Base-by-base conservation (phyloP, 1,140 invertebrate genomes). In the Drosophila rufa region DNA sequence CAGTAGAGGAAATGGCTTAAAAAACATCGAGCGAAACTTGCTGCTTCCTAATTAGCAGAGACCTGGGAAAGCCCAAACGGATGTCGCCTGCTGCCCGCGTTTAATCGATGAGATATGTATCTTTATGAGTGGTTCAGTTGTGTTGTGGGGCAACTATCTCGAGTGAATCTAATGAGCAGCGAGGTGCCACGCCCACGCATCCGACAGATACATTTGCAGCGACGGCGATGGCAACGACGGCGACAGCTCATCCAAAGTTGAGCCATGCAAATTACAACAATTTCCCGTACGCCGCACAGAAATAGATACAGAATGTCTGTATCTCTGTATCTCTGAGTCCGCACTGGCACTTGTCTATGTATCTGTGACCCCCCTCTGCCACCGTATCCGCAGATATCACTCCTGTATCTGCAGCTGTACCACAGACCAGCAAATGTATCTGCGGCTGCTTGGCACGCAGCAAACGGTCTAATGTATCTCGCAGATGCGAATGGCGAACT, bases 231-330 rank as follows among this genome's bases (percentile, higher is more conserved):
- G 12, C 62, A 17, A 40, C 30, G n/a, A 19, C 45, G n/a, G 66
- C 55, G 47, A 51, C 62, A 77, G 74, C 75, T 76, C 75, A 79
- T 69, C 76, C 77, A 75, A 61, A 50, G 74, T 51, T 78, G 73
- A 83, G 73, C 81, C 73, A 89, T 87, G 84, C 84, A 87, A 87
- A 83, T 87, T 89, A 87, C 84, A 86, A 85, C 65, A 80, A 87
- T 87, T 87, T 89, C 84, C 69, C 84, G 84, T 82, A 80, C 48
- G 70, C 46, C 66, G 66, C 76, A 84, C 82, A 80, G 76, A 87
- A 87, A 87, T 87, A 87, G 84, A 87, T 87, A 75, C 76, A 71
- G 85, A 87, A 86, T 82, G 60, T 62, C 45, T 55, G 64, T 77
- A 77, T 69, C 56, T 46, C 38, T 40, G 38, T 40, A 15, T 56